Evolutionary conservation across 2,797 vertebrate species (phyloP).

Genomic region (Oreonectes daqikongensis): DNA sequence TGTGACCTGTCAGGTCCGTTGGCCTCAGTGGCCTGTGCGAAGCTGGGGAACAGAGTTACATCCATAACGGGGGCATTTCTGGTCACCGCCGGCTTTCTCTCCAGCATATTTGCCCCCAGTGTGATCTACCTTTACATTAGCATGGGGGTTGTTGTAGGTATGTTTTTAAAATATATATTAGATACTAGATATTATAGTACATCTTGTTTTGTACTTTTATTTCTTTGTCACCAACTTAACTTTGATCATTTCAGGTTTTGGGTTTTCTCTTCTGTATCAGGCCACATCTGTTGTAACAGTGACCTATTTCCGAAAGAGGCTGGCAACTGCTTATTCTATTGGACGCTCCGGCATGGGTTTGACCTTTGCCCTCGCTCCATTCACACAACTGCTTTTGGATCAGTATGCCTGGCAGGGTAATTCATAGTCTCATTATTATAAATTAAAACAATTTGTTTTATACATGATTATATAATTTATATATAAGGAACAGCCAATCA

Average conservation of each 20-base stretch:
- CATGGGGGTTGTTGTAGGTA: constrained; percentile 90
- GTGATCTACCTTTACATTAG: constrained; percentile 88
- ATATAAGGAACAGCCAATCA: not conserved
- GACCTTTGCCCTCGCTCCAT: constrained; percentile 88
- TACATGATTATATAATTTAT: too few relatives aligned
- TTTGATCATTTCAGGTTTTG: constrained; percentile 76
- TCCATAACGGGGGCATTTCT: constrained; percentile 82
- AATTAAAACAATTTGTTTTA: too few relatives aligned
- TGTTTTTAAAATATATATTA: not conserved
- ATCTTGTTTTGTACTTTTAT: too few relatives aligned
- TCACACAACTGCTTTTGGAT: constrained; percentile 87
- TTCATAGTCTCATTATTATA: constrained; percentile 28
- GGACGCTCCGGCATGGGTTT: constrained; percentile 92
- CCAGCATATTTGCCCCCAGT: constrained; percentile 85
- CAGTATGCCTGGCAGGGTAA: constrained; percentile 90
- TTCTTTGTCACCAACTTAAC: not conserved
- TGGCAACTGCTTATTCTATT: constrained; percentile 85
- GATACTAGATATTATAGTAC: not conserved
- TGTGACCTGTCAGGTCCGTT: constrained; percentile 76
- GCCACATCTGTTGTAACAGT: constrained; percentile 82
- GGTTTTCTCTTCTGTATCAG: constrained; percentile 90
- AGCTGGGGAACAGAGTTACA: constrained; percentile 77
- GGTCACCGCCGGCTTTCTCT: constrained; percentile 82
- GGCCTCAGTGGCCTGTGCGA: constrained; percentile 79
- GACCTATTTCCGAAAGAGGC: constrained; percentile 81